phyloP scores from a whole-genome alignment of 2,888 invertebrate genomes.

The Pasiphila rectangulata region DNA sequence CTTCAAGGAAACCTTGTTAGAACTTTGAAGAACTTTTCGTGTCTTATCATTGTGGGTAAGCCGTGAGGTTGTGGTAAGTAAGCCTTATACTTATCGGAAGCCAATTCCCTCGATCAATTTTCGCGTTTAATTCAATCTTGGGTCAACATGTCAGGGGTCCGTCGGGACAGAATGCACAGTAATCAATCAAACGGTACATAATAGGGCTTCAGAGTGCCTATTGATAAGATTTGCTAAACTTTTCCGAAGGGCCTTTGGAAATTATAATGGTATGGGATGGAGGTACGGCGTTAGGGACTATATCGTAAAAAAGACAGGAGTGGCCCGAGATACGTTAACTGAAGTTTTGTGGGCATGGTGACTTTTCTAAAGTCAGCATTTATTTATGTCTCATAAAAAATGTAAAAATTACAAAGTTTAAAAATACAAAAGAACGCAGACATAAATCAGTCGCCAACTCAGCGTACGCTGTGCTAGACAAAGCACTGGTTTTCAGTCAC shows the following conservation, averaged over 20 bases:
- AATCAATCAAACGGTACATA: constrained; percentile 54
- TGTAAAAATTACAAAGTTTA: too few relatives aligned
- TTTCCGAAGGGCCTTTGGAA: constrained; percentile 3
- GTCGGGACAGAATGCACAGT: constrained; percentile 47
- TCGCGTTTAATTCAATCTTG: constrained; percentile 49
- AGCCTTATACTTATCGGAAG: constrained; percentile 25
- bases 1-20: background rate
- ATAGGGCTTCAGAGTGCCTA: constrained; percentile 20
- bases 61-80: constrained; percentile 12
- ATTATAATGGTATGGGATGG: constrained; percentile 1
- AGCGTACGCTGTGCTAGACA: too few relatives aligned
- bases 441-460: too few relatives aligned
- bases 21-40: constrained; percentile 2
- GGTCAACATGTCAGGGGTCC: constrained; percentile 48
- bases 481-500: too few relatives aligned
- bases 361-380: too few relatives aligned
- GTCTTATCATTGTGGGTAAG: constrained; percentile 3
- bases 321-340: too few relatives aligned
- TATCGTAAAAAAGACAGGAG: background rate
- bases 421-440: too few relatives aligned
- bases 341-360: too few relatives aligned
- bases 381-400: too few relatives aligned
- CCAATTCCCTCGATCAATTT: constrained; percentile 36
- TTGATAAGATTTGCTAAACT: constrained; percentile 16
- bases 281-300: background rate